These are phyloP conservation scores for Drosophila watanabei DNA, from an alignment of 1,140 invertebrate genomes.

Conservation along the genomic window DNA sequence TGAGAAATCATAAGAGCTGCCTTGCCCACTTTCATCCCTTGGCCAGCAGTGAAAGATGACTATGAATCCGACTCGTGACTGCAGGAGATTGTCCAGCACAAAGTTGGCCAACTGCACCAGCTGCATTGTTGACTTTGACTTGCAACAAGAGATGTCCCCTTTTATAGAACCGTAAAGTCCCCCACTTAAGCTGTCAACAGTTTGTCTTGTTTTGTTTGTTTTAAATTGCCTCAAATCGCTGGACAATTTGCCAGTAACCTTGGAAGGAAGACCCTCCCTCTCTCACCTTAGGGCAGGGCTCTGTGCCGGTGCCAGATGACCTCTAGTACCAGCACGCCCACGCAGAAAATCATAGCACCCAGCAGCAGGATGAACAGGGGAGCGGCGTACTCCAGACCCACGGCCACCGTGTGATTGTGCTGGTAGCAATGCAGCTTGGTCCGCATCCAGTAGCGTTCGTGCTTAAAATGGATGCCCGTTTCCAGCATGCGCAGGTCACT, in stretches of 20 bases:
- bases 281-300: constrained; percentile 26
- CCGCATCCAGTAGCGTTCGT: constrained; percentile 57
- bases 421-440: constrained; percentile 68
- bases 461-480: constrained; percentile 65
- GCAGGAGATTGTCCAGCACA: constrained; percentile 65
- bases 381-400: constrained; percentile 67
- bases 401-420: constrained; percentile 63
- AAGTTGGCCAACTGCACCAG: constrained; percentile 69
- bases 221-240: constrained; percentile 64
- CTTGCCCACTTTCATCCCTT: constrained; percentile 53
- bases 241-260: constrained; percentile 14
- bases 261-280: neutral
- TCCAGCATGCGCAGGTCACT: constrained; percentile 67
- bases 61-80: constrained; percentile 58
- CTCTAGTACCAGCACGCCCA: constrained; percentile 61
- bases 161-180: constrained; percentile 34
- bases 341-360: constrained; percentile 46
- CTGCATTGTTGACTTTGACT: constrained; percentile 60
- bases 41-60: constrained; percentile 78
- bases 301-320: constrained; percentile 55
- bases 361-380: constrained; percentile 63
- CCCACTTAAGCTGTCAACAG: constrained; percentile 59
- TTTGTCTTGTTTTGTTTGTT: constrained; percentile 63
- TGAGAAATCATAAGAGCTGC: no score
- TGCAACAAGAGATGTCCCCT: neutral